Evolutionary conservation across 2,888 invertebrate genomes (phyloP), one percentile per base, ranked within the genome.

Genomic region (Alitta virens): DNA sequence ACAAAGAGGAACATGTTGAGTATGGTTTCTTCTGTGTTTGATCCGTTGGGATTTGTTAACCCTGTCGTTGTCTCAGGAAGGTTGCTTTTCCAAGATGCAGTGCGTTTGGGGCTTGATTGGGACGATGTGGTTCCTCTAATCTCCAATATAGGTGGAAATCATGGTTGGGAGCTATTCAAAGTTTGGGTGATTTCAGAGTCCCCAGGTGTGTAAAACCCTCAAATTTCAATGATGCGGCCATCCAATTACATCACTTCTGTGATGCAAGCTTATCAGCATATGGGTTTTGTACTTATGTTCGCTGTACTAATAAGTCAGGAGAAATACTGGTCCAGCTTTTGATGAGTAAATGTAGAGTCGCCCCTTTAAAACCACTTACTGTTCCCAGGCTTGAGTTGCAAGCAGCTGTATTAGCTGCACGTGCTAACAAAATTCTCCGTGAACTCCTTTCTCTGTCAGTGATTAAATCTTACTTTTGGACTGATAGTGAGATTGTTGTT

Each of bases 1-100:
- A 33, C 33, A 12, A 33, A 33, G 33, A 33, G 33, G 12, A 5
- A 33, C 33, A 33, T 33, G 33, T 12, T 33, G 12, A 33, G 33
- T 12, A 33, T 33, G 7, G 12, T 12, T 7, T 58, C 62, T 50
- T 66, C 64, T 1, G 27, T 68, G 9, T 68, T 59, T 54, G 68
- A 68, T 40, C 69, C 69, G 1, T 49, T 68, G 2, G 69, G 69
- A 2, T 58, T 72, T 24, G 60, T 74, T 24, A 53, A 71, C 1
- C 72, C 71, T 24, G 62, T 70, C 25, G 24, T 66, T 9, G 60
- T 71, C 9, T 33, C 57, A 9, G 67, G 68, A 2, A 71, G 70
- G 42, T 60, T 66, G 40, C 64, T 71, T 14, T 42, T 72, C n/a
- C 72, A 71, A 51, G 33, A 66, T 33, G 60, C 70, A 60, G 71